A percentile compares a stretch with the other conserved stretches of the same genome.
Conservation (phyloP, 2,888 invertebrate species). For the Fissipunctia ypsillon region DNA sequence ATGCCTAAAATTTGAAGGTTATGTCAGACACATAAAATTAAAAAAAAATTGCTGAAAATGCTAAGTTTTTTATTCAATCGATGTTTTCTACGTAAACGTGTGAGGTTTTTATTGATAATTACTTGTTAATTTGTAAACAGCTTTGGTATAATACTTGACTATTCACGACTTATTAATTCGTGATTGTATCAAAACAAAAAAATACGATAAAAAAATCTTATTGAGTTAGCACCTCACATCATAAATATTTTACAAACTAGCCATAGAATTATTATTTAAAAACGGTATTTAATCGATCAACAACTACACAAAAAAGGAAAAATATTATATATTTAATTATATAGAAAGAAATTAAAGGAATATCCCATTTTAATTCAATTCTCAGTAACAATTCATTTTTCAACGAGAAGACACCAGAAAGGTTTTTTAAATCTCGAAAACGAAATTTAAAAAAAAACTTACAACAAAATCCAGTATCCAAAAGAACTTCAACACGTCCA, state of each 20-base stretch:
- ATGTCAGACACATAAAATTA: slow-evolving; percentile 21
- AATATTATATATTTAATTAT: no score
- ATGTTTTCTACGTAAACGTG: background rate
- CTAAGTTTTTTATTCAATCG: background rate
- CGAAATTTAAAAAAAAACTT: slow-evolving; percentile 36
- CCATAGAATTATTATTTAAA: background rate
- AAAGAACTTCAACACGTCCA: slow-evolving; percentile 40
- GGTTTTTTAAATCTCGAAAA: rapidly evolving
- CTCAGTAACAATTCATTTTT: background rate
- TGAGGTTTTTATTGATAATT: slow-evolving; percentile 14
- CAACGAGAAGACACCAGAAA: background rate
- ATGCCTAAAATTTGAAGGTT: slow-evolving; percentile 34
- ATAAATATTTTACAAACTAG: slow-evolving; percentile 10
- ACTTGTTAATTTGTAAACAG: slow-evolving; percentile 21
- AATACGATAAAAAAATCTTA: slow-evolving; percentile 4
- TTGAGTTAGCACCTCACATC: background rate
- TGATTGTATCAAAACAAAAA: slow-evolving; percentile 6
- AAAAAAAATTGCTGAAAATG: slow-evolving; percentile 9
- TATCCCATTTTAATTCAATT: background rate
- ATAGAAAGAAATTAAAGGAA: no score
- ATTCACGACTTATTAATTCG: slow-evolving; percentile 12
- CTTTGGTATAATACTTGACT: background rate
- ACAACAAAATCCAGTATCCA: slow-evolving; percentile 59
- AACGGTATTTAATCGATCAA: background rate
- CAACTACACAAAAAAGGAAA: background rate